These are phyloP conservation scores for Drosophila biarmipes DNA, from an alignment of 1,140 invertebrate genomes.

Conservation along the genomic window DNA sequence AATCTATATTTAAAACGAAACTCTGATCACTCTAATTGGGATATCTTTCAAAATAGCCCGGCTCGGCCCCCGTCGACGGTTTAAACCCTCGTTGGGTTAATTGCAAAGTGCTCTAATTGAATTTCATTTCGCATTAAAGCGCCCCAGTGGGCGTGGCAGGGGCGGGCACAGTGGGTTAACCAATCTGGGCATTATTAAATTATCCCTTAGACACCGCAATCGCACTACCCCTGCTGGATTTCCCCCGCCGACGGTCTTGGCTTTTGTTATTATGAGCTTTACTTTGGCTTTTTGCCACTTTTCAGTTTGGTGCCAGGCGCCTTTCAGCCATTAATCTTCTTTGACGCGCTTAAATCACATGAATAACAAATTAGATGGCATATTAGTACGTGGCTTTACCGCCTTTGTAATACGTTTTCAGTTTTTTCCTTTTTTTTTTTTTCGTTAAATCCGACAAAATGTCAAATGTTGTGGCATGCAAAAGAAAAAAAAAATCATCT, in stretches of 20 bases:
- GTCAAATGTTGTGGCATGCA: slow-evolving; percentile 53
- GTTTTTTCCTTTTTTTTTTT: background rate
- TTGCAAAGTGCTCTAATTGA: slow-evolving; percentile 46
- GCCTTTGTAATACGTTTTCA: slow-evolving; percentile 30
- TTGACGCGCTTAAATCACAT: slow-evolving; percentile 83
- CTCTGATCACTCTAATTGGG: background rate
- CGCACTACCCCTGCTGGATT: slow-evolving; percentile 13
- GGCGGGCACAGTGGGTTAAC: slow-evolving; percentile 19
- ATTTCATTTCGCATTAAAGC: slow-evolving; percentile 42
- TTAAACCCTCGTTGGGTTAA: slow-evolving; percentile 18
- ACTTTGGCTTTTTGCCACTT: slow-evolving; percentile 48
- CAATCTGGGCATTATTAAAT: slow-evolving; percentile 52
- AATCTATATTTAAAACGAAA: background rate
- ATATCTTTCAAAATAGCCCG: background rate
- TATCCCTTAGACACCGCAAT: slow-evolving; percentile 53
- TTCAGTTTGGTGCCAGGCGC: slow-evolving; percentile 28
- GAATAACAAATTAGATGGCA: slow-evolving; percentile 83
- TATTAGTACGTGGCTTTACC: slow-evolving; percentile 66
- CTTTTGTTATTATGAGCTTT: slow-evolving; percentile 48
- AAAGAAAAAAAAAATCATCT: slow-evolving; percentile 11
- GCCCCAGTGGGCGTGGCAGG: slow-evolving; percentile 1
- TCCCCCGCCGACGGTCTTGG: slow-evolving; percentile 4
- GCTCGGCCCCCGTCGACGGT: background rate
- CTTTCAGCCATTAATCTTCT: slow-evolving; percentile 79
- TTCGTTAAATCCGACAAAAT: slow-evolving; percentile 41